Evolutionary conservation across 2,113 vertebrate species (phyloP).

Genomic region (Neoarius graeffei): DNA sequence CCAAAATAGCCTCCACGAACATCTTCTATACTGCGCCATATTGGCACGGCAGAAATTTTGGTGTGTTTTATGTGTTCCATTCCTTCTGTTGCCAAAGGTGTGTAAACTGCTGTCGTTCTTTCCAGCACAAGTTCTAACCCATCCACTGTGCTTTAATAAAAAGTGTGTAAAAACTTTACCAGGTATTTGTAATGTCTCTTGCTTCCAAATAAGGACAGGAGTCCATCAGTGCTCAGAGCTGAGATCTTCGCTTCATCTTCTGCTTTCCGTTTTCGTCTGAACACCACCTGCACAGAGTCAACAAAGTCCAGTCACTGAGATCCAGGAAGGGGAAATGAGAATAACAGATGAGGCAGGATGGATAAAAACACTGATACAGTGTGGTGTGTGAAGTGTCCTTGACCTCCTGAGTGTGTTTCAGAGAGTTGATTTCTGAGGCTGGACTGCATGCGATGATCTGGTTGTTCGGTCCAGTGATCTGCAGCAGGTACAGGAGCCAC

Average conservation of each 20-base stretch:
- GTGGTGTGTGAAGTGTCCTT: not conserved
- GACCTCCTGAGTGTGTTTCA: slow-evolving; percentile 68
- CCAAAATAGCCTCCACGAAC: not conserved
- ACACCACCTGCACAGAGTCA: slow-evolving; percentile 39
- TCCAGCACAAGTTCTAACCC: not conserved
- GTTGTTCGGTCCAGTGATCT: slow-evolving; percentile 78
- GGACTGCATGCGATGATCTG: slow-evolving; percentile 81
- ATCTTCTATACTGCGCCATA: not conserved
- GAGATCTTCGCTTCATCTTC: slow-evolving; percentile 74
- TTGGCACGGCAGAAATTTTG: not conserved
- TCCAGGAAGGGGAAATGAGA: not conserved
- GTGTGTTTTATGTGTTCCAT: not conserved
- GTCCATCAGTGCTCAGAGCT: slow-evolving; percentile 62
- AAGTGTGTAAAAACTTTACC: slow-evolving; percentile 64
- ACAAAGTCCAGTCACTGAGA: not conserved
- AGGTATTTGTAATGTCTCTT: slow-evolving; percentile 84
- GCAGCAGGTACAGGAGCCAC: slow-evolving; percentile 88
- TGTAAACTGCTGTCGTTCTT: not conserved
- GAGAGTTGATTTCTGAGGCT: slow-evolving; percentile 70
- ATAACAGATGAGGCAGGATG: not conserved
- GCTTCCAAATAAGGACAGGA: slow-evolving; percentile 71
- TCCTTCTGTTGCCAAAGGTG: not conserved
- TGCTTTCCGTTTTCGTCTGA: slow-evolving; percentile 67
- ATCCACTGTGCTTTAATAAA: not conserved
- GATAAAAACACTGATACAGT: not conserved